Evolutionary conservation across 2,113 vertebrate species (phyloP).

Genomic region (Propithecus coquereli): DNA sequence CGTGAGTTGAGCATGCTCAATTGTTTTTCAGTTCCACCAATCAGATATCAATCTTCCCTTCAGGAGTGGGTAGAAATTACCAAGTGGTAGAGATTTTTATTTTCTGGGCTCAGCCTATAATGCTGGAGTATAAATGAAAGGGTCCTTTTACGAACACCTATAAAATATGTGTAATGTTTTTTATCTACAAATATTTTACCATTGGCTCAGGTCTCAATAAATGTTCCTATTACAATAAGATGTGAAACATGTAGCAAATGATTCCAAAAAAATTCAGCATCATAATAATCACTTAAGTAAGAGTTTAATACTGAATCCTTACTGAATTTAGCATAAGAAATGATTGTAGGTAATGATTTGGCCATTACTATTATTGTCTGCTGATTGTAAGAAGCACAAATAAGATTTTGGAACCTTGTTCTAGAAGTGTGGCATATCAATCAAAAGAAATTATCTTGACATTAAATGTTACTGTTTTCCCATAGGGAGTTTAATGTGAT

Average conservation of each 20-base stretch:
- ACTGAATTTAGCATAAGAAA: background rate
- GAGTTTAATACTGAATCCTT: conserved; percentile 27
- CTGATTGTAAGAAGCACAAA: conserved; percentile 53
- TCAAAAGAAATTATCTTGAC: conserved; percentile 59
- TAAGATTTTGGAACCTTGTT: conserved; percentile 45
- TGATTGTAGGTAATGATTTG: conserved; percentile 54
- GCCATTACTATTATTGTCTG: conserved; percentile 63
- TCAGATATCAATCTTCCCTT: background rate
- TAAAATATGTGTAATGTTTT: conserved; percentile 66
- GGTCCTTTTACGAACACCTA: background rate
- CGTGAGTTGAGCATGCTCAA: background rate
- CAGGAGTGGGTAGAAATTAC: background rate
- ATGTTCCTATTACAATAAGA: conserved; percentile 64
- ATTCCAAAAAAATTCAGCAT: conserved; percentile 65
- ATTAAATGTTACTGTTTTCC: conserved; percentile 25
- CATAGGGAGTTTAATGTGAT: conserved; percentile 13
- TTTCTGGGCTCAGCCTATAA: background rate
- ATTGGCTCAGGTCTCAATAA: conserved; percentile 70
- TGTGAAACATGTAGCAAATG: conserved; percentile 61
- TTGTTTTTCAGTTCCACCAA: background rate
- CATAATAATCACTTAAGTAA: conserved; percentile 61
- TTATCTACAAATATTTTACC: conserved; percentile 68
- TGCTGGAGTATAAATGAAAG: background rate
- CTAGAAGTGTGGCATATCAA: conserved; percentile 51
- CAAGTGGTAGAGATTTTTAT: background rate